A percentile compares a stretch with the other conserved stretches of the same genome.
Conservation (phyloP, 2,797 vertebrate genomes). For the Bradypus variegatus region DNA sequence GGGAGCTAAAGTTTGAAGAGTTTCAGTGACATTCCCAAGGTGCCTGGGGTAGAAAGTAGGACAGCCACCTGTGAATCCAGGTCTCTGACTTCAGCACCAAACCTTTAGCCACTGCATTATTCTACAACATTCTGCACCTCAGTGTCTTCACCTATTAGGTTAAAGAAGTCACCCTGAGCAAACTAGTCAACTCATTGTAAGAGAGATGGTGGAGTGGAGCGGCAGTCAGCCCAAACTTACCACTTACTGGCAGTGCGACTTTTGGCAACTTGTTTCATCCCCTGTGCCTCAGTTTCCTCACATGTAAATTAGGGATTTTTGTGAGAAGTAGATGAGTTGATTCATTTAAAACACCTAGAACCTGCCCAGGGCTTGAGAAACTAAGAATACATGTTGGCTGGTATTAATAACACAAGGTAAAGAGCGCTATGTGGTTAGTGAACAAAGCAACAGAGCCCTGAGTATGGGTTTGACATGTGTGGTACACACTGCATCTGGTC, state of each 20-base stretch:
- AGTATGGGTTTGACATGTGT: background rate
- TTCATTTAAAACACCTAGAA: background rate
- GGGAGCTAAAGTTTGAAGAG: background rate
- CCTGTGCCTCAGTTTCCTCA: background rate
- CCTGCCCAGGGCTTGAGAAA: background rate
- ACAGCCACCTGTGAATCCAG: background rate
- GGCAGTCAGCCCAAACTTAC: fast-evolving
- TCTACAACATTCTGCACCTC: too few species aligned
- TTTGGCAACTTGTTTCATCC: background rate
- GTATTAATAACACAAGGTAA: background rate
- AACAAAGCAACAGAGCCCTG: background rate
- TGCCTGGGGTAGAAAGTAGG: background rate
- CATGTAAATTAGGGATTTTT: background rate
- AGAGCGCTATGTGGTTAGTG: background rate
- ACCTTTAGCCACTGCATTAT: fast-evolving
- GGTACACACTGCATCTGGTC: background rate
- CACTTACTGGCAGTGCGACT: background rate
- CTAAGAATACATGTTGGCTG: background rate
- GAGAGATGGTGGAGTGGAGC: fast-evolving
- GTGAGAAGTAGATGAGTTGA: background rate
- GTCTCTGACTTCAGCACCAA: background rate
- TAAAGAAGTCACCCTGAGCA: background rate
- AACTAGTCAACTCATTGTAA: too few species aligned
- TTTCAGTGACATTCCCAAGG: background rate
- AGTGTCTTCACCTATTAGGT: background rate